phyloP scores from a whole-genome alignment of 2,113 vertebrate species.

The Pelvicachromis taeniatus region DNA sequence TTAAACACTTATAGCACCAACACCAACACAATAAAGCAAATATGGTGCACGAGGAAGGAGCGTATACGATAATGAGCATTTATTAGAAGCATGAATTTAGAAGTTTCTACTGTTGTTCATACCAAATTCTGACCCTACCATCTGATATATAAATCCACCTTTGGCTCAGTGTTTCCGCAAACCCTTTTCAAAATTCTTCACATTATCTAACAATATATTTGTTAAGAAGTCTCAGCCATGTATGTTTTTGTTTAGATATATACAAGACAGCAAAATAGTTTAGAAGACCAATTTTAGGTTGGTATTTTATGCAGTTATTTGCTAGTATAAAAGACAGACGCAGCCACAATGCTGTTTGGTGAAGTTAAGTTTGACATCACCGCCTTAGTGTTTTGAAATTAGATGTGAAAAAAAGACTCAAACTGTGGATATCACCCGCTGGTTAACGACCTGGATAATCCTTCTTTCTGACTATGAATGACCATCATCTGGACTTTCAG shows the following conservation, averaged over 20 bases:
- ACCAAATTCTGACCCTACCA: no score
- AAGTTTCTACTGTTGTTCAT: not conserved
- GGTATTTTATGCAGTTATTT: not conserved
- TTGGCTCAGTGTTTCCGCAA: rapidly evolving
- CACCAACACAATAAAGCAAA: not conserved
- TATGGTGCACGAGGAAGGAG: not conserved
- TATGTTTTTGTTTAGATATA: not conserved
- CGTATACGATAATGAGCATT: not conserved
- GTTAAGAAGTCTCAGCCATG: not conserved
- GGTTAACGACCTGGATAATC: not conserved
- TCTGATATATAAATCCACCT: no score
- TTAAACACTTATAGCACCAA: not conserved
- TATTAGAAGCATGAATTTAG: no score
- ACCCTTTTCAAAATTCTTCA: not conserved
- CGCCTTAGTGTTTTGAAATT: not conserved
- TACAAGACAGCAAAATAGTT: not conserved
- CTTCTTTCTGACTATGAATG: not conserved
- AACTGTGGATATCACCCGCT: not conserved
- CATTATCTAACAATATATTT: not conserved
- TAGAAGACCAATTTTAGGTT: not conserved
- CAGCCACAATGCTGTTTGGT: not conserved
- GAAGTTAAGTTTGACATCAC: rapidly evolving
- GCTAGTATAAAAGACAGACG: not conserved
- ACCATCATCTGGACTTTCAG: not conserved
- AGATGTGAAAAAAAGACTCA: not conserved